Conservation (phyloP, 2,888 invertebrate genomes). For the Microplitis deprimator region DNA sequence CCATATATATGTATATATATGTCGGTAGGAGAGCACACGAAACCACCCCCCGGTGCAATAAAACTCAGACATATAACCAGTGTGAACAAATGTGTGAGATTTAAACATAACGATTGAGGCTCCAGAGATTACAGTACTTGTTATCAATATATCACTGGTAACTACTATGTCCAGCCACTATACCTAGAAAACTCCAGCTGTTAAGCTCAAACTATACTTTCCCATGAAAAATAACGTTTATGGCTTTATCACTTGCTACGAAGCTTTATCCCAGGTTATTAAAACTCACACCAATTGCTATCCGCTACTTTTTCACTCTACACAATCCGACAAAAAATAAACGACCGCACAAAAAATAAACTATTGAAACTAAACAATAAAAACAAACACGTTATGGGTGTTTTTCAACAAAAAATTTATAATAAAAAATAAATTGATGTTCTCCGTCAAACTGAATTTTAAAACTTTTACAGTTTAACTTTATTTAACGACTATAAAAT, state of each 20-base stretch:
- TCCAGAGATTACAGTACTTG: slow-evolving; percentile 41
- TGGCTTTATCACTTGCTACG: slow-evolving; percentile 37
- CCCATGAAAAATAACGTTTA: slow-evolving; percentile 38
- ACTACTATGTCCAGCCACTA: slow-evolving; percentile 26
- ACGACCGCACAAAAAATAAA: slow-evolving; percentile 3
- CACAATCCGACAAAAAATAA: not conserved
- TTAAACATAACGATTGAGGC: slow-evolving; percentile 15
- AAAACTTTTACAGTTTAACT: not conserved
- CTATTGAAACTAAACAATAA: not conserved
- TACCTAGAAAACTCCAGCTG: slow-evolving; percentile 18
- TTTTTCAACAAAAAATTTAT: not conserved
- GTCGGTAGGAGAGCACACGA: not conserved
- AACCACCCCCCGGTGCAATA: not conserved
- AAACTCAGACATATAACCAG: not conserved
- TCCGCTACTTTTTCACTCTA: slow-evolving; percentile 12
- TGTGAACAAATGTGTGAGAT: slow-evolving; percentile 8
- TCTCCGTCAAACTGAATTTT: not conserved
- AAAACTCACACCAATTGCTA: slow-evolving; percentile 31
- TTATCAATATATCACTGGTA: slow-evolving; percentile 47
- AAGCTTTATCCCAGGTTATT: slow-evolving; percentile 26
- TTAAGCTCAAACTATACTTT: slow-evolving; percentile 22
- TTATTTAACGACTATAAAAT: not conserved
- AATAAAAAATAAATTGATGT: slow-evolving; percentile 3
- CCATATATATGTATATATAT: not conserved
- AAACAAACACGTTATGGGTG: not conserved